Percentiles rank a stretch among this genome's conserved stretches.
Conservation (phyloP, 2,888 invertebrate genomes). For the Rhynchonema sp. region DNA sequence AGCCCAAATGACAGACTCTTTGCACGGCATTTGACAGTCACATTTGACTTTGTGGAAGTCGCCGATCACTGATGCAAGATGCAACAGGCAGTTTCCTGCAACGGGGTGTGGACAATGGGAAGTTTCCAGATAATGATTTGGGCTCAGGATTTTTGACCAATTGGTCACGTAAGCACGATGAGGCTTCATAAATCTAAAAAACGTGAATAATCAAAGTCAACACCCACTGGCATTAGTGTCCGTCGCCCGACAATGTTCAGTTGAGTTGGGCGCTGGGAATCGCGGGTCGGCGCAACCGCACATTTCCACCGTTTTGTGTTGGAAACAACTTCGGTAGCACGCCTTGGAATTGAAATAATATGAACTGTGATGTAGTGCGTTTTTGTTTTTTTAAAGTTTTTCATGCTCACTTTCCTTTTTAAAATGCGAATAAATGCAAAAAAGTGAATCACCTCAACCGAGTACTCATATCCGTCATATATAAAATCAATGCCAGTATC, state of each 20-base stretch:
- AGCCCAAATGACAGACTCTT: not conserved
- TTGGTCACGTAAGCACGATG: not conserved
- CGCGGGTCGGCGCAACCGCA: constrained; percentile 24
- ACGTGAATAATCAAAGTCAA: no score
- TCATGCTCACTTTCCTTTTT: no score
- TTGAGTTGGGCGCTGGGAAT: constrained; percentile 17
- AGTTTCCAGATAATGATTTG: no score
- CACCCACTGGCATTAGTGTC: not conserved
- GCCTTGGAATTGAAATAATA: constrained; percentile 15
- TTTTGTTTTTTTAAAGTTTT: not conserved
- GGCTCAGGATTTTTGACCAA: not conserved
- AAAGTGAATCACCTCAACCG: constrained; percentile 14
- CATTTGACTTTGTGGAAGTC: not conserved
- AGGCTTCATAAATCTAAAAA: not conserved
- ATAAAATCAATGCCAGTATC: constrained; percentile 3
- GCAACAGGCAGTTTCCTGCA: not conserved
- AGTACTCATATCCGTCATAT: constrained; percentile 23
- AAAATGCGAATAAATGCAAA: not conserved
- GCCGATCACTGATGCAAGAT: not conserved
- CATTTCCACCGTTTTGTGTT: constrained; percentile 15
- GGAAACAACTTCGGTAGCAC: constrained; percentile 24
- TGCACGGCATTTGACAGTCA: not conserved
- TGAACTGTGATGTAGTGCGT: no score
- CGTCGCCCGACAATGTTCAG: not conserved
- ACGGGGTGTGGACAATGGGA: no score